Conservation (phyloP, 2,797 vertebrate species). For the Mormyrus proboscirostris region DNA sequence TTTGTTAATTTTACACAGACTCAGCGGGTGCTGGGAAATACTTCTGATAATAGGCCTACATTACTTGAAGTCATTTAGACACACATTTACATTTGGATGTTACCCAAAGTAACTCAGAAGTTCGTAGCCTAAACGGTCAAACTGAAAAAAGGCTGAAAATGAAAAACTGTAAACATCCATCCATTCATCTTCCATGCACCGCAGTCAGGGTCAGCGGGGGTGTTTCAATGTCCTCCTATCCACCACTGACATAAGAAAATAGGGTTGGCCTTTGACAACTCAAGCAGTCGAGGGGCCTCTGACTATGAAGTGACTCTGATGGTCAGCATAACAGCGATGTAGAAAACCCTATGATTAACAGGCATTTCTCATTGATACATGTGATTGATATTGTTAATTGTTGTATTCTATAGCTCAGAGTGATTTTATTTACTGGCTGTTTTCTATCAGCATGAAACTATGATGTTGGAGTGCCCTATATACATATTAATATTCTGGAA, state of each 20-base stretch:
- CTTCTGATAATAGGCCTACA: neutral
- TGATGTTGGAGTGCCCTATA: neutral
- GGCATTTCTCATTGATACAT: neutral
- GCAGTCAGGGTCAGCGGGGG: neutral
- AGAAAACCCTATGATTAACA: neutral
- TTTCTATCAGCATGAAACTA: neutral
- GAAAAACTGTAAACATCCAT: neutral
- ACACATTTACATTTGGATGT: neutral
- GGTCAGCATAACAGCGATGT: neutral
- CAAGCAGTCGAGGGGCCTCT: neutral
- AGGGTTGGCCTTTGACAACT: neutral
- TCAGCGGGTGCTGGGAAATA: neutral
- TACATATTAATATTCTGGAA: neutral
- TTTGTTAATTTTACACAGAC: neutral
- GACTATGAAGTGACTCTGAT: neutral
- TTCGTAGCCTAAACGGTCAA: neutral
- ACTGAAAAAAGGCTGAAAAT: neutral
- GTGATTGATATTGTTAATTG: neutral
- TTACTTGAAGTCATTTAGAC: neutral
- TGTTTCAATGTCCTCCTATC: neutral
- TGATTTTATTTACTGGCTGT: conserved; percentile 25
- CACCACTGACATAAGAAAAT: neutral
- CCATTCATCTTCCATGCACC: neutral
- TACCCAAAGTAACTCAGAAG: neutral
- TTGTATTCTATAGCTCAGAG: neutral